Base-by-base conservation (phyloP, 2,113 vertebrate species). In the Salvator merianae region DNA sequence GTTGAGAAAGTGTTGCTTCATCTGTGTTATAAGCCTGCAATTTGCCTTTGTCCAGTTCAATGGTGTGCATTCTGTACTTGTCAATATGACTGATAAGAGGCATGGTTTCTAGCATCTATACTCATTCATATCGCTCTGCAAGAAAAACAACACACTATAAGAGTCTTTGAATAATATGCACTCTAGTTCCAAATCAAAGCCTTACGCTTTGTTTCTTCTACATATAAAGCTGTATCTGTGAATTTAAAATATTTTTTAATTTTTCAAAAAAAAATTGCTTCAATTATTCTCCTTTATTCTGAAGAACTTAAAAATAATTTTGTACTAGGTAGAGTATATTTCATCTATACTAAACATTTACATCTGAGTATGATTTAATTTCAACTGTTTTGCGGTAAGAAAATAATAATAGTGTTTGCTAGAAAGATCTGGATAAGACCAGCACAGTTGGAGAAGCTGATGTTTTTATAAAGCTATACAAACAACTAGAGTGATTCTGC, bases 121-220 rank as follows among this genome's bases (percentile, higher is more conserved):
- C 30, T 73, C 47, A 81, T 86, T 90, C 0, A 89, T 75, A 88
- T 84, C 53, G 85, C 43, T 83, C 73, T 74, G 79, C 73, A 90
- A 91, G 84, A 92, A 90, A 83, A 88, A 87, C 50, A 86, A 90
- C 34, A 36, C 55, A 16, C 77, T 84, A 55, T 59, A 30, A 88
- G 7, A 5, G 55, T 85, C 76, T 85, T 65, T 79, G 69, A 85
- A 85, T 79, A 85, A 73, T 30, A 26, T 79, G n/a, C 20, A n/a
- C 30, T 82, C 70, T 63, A 43, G 81, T 38, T 65, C n/a, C 69
- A 85, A 72, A 73, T 77, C 43, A 71, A 26, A 65, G 30, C 8
- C 22, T 26, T 40, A 79, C 62, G 65, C 86, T 88, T 82, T 90
- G 63, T 84, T 87, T 88, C 85, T 38, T 82, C n/a, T 82, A 63